These are phyloP conservation scores for Cygnus buccinator DNA, from an alignment of 2,113 vertebrate species.

Conservation along the genomic window DNA sequence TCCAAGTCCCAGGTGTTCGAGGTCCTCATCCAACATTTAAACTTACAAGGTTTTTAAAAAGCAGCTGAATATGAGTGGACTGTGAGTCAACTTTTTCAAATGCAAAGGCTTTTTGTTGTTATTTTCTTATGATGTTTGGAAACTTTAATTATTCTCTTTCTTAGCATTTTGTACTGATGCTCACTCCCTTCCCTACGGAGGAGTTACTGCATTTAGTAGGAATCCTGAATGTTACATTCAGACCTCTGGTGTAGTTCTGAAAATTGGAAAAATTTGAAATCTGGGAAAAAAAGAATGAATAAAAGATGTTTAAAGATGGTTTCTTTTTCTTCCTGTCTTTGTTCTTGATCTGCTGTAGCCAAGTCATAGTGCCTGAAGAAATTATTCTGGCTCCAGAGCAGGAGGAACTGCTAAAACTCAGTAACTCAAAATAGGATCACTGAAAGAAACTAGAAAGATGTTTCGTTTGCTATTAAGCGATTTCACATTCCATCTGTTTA, in stretches of 20 bases:
- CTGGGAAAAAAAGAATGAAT: background rate
- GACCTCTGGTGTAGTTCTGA: background rate
- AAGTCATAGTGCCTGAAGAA: background rate
- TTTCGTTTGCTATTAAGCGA: background rate
- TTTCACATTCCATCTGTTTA: background rate
- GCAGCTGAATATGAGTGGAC: background rate
- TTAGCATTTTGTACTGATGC: background rate
- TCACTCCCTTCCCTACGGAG: background rate
- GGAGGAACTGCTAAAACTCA: background rate
- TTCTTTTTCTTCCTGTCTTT: background rate
- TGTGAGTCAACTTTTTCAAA: accelerated
- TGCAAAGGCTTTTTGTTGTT: background rate
- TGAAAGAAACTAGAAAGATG: background rate
- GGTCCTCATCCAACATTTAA: background rate
- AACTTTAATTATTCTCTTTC: background rate
- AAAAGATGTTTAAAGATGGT: background rate
- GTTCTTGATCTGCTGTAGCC: background rate
- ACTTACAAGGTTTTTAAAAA: background rate
- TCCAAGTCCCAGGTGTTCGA: accelerated
- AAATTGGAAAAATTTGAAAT: background rate
- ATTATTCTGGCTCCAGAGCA: background rate
- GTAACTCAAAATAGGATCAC: background rate
- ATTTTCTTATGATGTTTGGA: background rate
- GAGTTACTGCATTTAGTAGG: background rate
- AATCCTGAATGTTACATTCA: background rate